Percentiles rank a stretch among this genome's conserved stretches.
phyloP scores from a whole-genome alignment of 1,140 invertebrate genomes.

The Myzus persicae region DNA sequence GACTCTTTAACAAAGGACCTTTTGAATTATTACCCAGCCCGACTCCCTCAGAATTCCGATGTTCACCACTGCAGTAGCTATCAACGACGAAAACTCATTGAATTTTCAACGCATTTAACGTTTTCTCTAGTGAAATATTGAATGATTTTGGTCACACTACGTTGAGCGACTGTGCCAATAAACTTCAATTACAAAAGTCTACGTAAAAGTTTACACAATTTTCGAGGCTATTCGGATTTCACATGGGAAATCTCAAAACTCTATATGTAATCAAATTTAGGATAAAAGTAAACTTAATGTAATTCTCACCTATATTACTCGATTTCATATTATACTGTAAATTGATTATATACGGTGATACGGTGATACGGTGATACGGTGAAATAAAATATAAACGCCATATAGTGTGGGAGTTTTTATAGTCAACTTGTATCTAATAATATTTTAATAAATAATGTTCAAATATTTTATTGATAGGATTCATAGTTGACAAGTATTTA shows the following conservation, averaged over 20 bases:
- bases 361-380: no score
- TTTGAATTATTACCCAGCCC: conserved; percentile 46
- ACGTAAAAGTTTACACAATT: conserved; percentile 29
- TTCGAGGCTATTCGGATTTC: neutral
- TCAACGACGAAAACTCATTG: conserved; percentile 9
- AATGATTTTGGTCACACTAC: neutral
- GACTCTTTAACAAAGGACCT: conserved; percentile 54
- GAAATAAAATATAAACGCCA: neutral
- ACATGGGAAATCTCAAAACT: conserved; percentile 39
- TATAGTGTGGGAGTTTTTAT: neutral
- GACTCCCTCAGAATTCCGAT: conserved; percentile 22
- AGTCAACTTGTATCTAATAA: neutral
- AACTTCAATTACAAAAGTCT: conserved; percentile 44
- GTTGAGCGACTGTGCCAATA: neutral
- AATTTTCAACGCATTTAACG: neutral
- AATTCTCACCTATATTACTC: neutral
- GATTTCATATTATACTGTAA: neutral
- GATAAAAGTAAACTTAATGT: neutral
- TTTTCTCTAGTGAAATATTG: neutral
- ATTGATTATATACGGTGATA: neutral
- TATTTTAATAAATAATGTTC: conserved; percentile 1
- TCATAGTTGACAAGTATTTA: neutral
- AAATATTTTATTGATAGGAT: neutral
- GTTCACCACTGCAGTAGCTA: neutral
- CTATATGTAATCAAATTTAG: neutral